Evolutionary conservation across 1,140 invertebrate genomes (phyloP).

Genomic region (Hestina assimilis): DNA sequence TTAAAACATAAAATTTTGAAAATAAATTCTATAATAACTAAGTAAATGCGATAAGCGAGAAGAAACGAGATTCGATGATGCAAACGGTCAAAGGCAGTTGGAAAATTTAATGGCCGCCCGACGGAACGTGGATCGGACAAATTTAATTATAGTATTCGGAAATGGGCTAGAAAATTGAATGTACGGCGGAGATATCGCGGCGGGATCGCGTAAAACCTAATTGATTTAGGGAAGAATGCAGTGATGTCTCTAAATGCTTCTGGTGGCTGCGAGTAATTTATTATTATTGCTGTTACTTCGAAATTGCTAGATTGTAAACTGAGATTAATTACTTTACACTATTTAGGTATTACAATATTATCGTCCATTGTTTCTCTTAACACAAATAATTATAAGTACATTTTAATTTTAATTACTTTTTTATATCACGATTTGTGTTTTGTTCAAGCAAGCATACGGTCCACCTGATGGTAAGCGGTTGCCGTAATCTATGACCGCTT

Average conservation of each 20-base stretch:
- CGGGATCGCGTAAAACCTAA: slow-evolving; percentile 56
- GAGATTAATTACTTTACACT: background rate
- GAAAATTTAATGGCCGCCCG: slow-evolving; percentile 46
- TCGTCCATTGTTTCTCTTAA: too few species aligned
- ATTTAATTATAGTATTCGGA: slow-evolving; percentile 72
- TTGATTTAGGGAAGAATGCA: slow-evolving; percentile 51
- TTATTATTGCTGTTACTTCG: slow-evolving; percentile 25
- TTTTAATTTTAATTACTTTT: too few species aligned
- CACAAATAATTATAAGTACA: too few species aligned
- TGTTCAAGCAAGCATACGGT: too few species aligned
- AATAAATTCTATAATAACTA: background rate
- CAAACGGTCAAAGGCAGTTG: slow-evolving; percentile 42
- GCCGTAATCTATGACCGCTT: too few species aligned
- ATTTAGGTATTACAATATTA: too few species aligned
- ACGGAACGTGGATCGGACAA: slow-evolving; percentile 49
- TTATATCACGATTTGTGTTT: too few species aligned
- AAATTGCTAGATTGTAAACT: background rate
- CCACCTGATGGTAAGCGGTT: too few species aligned
- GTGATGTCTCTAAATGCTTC: slow-evolving; percentile 22
- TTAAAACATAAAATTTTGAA: background rate
- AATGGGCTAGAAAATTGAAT: slow-evolving; percentile 74
- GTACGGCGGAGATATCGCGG: slow-evolving; percentile 36
- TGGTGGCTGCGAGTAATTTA: slow-evolving; percentile 25
- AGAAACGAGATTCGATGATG: slow-evolving; percentile 20
- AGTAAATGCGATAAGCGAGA: background rate